Evolutionary conservation across 1,140 invertebrate species (phyloP), one percentile per base, ranked within the genome.

Genomic region (Pseudomyrmex cubaensis): DNA sequence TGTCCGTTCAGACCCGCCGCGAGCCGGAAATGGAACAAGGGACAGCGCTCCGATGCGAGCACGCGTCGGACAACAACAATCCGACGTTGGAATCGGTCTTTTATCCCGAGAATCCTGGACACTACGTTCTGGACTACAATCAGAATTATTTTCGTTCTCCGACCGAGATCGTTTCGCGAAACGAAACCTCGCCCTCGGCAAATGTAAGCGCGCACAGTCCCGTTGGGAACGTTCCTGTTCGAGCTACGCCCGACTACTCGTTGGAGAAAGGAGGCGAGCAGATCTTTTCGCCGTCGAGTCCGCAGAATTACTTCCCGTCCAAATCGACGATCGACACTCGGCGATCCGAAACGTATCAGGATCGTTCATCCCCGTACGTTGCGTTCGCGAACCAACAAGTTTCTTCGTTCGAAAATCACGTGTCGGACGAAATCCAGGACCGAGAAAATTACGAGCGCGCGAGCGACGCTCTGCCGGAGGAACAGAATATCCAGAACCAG

Each of bases 401-500:
- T 35, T 0, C 25, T 25, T 17, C 35, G 7, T 69, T 77, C 17
- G 46, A 59, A 2, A 22, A 20, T 59, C 44, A n/a, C 20, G 15
- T 2, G 5, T 25, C 50, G 35, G 2, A 44, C 1, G 76, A 69
- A 10, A 48, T 59, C 5, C 25, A 3, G 25, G 10, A 3, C 4
- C 48, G 46, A 15, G 17, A 72, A 72, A 8, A 72, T 50, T 10
- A 15, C 0, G 57, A 54, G 46, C 20, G 67, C 10, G 8, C 17
- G 5, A 82, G 62, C 1, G 54, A 52, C 0, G 15, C 1, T 17
- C 69, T 86, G 9, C 17, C 69, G 5, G 80, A 88, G 13, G 91
- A 92, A 48, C 87, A 91, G 59, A 91, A 93, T 35, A 94, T 94
- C 9, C 85, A 93, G 35, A 94, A 94, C 76, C 93, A 94, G 63